Base-by-base conservation (phyloP, 2,888 invertebrate genomes). In the Meandrusa payeni region DNA sequence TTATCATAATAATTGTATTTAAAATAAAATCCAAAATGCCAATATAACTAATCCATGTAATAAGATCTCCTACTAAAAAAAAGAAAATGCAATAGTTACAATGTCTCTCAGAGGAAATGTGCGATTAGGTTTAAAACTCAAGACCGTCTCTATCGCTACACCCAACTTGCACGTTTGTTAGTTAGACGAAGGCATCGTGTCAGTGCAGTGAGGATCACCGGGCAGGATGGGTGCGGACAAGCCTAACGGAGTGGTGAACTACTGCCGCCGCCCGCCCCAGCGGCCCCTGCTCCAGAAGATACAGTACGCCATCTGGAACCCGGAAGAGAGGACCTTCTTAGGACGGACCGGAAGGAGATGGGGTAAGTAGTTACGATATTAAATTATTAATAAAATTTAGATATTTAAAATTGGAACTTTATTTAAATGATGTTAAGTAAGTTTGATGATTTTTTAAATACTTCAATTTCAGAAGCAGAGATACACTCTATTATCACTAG, bases 341-440 rank as follows among this genome's bases (percentile, higher is more conserved):
- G 92, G 92, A 1, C 82, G 92, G 36, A 90, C 91, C 29, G 81
- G 86, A 9, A 72, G 77, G 47, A 83, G 91, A 71, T 93, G 93
- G 93, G 92, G 93, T 93, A 76, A 91, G 91, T 59, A 17, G 9
- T n/a, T n/a, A n/a, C n/a, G n/a, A n/a, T n/a, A n/a, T n/a, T n/a
- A n/a, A n/a, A n/a, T n/a, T n/a, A n/a, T n/a, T n/a, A n/a, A n/a
- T n/a, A n/a, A n/a, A n/a, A n/a, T n/a, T n/a, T n/a, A n/a, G n/a
- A n/a, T n/a, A n/a, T n/a, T n/a, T n/a, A n/a, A n/a, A n/a, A n/a
- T n/a, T n/a, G n/a, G n/a, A n/a, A n/a, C n/a, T 22, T 22, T 22
- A 6, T 1, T 22, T 22, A 3, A n/a, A n/a, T 9, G 11, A 22
- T 28, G 6, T 2, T 10, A 0, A n/a, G 1, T 5, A 17, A 5